These are phyloP conservation scores for Leucophenga varia DNA, from an alignment of 1,140 invertebrate species.

Conservation along the genomic window DNA sequence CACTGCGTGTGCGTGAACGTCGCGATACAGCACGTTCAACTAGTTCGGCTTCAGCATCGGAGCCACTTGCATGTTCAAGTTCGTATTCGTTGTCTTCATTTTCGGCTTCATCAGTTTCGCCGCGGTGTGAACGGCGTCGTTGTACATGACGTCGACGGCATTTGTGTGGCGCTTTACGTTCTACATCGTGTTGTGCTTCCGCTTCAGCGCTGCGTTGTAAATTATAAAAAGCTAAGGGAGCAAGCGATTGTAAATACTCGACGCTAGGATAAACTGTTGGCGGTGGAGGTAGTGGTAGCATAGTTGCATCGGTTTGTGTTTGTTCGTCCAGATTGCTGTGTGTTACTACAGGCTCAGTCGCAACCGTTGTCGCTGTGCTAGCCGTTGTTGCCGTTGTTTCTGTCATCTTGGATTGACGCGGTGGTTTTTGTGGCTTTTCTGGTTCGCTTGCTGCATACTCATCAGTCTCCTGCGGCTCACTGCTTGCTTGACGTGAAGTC, in stretches of 20 bases:
- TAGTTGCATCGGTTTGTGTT: constrained; percentile 57
- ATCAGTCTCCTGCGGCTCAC: constrained; percentile 16
- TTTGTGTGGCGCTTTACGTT: constrained; percentile 38
- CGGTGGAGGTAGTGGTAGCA: constrained; percentile 62
- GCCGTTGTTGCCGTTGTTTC: constrained; percentile 32
- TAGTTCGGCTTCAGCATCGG: constrained; percentile 43
- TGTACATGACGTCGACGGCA: constrained; percentile 44
- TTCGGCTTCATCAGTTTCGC: background rate
- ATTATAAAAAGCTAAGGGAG: constrained; percentile 56
- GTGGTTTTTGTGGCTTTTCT: constrained; percentile 46
- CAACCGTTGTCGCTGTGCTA: constrained; percentile 6
- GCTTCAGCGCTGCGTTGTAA: constrained; percentile 55
- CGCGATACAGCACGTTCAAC: constrained; percentile 46
- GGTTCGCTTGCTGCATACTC: constrained; percentile 11
- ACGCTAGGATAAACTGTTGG: constrained; percentile 57
- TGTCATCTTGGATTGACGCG: constrained; percentile 32
- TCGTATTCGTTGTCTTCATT: constrained; percentile 9
- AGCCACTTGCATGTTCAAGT: constrained; percentile 17
- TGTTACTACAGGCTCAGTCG: too few relatives aligned
- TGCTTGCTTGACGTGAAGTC: constrained; percentile 43
- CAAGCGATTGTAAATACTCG: constrained; percentile 60
- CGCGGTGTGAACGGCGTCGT: constrained; percentile 18
- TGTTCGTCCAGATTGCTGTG: constrained; percentile 39
- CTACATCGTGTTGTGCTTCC: constrained; percentile 15
- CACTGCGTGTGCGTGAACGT: constrained; percentile 54